Evolutionary conservation across 2,888 invertebrate species (phyloP), one percentile per base, ranked within the genome.

Genomic region (Zaprionus obscuricornis): DNA sequence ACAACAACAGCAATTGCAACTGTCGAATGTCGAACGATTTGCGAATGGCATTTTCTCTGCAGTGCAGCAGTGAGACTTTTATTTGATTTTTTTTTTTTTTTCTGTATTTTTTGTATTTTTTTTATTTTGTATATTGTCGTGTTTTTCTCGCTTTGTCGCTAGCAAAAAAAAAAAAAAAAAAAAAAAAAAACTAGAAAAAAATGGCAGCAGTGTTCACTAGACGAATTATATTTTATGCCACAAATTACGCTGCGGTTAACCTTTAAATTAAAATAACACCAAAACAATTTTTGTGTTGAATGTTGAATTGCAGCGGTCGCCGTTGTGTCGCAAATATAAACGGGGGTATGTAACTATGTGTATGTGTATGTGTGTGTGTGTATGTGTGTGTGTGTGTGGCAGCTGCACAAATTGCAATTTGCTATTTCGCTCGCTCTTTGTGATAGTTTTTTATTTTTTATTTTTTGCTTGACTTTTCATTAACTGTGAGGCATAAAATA

Each of bases 201-300:
- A 26, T 36, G 16, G 39, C n/a, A 27, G n/a, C 33, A n/a, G 26
- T 39, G 17, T 3, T 3, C 84, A 66, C 60, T 78, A 86, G 86
- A 79, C 85, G 86, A 79, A 78, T 78, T 79, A 79, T 86, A 85
- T 85, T 86, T 86, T 67, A 83, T 85, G 86, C 82, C 82, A 79
- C 85, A 86, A 87, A 86, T 86, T 86, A 79, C 85, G 82, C 73
- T 88, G 86, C 77, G 86, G 86, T 86, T 84, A 87, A 87, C 86
- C 86, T 83, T 83, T 76, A 87, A 88, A 86, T 86, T 86, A 86
- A 86, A 86, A 88, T 74, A 86, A 82, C 88, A 87, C 76, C 77
- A 75, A 74, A 82, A 86, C 83, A 73, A 77, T 84, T 87, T 81
- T 66, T 83, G 77, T 71, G 75, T 57, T 57, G 82, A 81, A 79